These are phyloP conservation scores for Clupea harengus DNA, from an alignment of 2,113 vertebrate species.

Conservation along the genomic window DNA sequence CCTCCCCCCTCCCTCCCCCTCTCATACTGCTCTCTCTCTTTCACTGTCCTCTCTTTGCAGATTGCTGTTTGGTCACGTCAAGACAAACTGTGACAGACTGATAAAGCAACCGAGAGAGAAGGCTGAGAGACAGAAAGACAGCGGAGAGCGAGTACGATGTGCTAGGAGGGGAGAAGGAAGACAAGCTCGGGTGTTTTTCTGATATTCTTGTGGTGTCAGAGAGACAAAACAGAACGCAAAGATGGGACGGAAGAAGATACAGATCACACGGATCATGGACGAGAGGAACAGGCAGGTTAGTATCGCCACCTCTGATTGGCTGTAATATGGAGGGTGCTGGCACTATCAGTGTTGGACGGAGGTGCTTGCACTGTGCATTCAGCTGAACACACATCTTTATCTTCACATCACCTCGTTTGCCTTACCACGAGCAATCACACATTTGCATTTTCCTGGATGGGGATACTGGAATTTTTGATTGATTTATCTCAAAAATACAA, in stretches of 20 bases:
- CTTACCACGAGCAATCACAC: neutral
- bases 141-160: conserved; percentile 80
- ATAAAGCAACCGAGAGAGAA: conserved; percentile 58
- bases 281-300: conserved; percentile 98
- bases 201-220: conserved; percentile 82
- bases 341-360: neutral
- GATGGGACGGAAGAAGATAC: conserved; percentile 99
- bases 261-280: conserved; percentile 98
- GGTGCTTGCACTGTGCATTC: neutral
- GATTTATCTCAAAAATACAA: neutral
- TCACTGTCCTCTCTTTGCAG: conserved; percentile 53
- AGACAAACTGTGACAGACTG: conserved; percentile 53
- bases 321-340: neutral
- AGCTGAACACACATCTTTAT: neutral
- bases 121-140: conserved; percentile 59
- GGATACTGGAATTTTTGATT: too few relatives aligned
- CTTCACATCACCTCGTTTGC: neutral
- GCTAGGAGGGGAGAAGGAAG: conserved; percentile 80
- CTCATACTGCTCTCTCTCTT: conserved; percentile 31
- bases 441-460: neutral
- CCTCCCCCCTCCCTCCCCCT: conserved; percentile 28
- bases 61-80: conserved; percentile 53
- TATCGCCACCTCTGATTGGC: conserved; percentile 24
- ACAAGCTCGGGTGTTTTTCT: conserved; percentile 75
- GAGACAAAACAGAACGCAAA: conserved; percentile 72